Evolutionary conservation across 53 echinoderm and acorn worm genomes (phyloP).

Genomic region (Arbacia lixula): DNA sequence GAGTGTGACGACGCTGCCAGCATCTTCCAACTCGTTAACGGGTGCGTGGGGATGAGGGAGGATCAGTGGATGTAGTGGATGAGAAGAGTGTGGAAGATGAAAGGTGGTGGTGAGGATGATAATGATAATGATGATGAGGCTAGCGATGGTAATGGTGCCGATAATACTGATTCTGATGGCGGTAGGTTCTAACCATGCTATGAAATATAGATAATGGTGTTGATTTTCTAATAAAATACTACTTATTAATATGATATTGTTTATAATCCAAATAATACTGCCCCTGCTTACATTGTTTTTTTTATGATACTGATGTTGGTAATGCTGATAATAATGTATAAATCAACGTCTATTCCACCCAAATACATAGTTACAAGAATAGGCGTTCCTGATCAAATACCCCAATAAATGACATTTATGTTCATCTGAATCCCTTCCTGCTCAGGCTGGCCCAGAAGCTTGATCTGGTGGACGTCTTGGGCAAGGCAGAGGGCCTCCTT

Average conservation of each 20-base stretch:
- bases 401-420: too few relatives aligned
- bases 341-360: too few relatives aligned
- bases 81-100: background rate
- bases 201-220: background rate
- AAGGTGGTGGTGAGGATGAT: background rate
- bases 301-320: background rate
- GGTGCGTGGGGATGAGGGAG: conserved; percentile 65
- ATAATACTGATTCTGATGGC: too few relatives aligned
- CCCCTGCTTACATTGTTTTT: background rate
- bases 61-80: background rate
- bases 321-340: background rate
- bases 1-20: conserved; percentile 88
- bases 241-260: background rate
- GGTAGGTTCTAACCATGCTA: too few relatives aligned
- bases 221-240: background rate
- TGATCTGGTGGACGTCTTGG: conserved; percentile 72
- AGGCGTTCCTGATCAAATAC: too few relatives aligned
- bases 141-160: background rate
- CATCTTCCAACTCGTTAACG: conserved; percentile 95
- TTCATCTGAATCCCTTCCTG: too few relatives aligned
- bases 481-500: conserved; percentile 86
- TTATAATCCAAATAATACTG: background rate
- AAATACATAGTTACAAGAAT: too few relatives aligned
- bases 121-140: background rate
- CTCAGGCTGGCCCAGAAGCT: conserved; percentile 77